Conservation (phyloP, 2,888 invertebrate species). For the Cylindroiulus punctatus region DNA sequence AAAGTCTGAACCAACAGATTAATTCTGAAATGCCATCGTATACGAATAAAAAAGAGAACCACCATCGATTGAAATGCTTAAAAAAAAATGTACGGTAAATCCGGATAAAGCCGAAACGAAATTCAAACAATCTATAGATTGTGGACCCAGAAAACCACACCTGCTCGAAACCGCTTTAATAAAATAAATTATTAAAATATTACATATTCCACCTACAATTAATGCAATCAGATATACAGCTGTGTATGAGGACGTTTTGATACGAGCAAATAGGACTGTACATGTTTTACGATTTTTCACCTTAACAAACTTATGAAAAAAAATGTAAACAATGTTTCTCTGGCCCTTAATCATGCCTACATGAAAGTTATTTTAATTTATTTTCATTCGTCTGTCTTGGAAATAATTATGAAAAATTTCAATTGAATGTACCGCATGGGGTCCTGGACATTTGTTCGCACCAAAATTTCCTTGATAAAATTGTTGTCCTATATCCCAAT, state of each 20-base stretch:
- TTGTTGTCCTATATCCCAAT: background rate
- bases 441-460: background rate
- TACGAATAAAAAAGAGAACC: background rate
- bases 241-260: background rate
- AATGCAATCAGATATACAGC: background rate
- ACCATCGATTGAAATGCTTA: background rate
- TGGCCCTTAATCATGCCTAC: no score
- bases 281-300: no score
- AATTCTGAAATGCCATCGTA: constrained; percentile 3
- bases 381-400: no score
- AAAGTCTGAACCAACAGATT: background rate
- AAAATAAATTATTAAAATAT: constrained; percentile 7
- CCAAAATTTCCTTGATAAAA: background rate
- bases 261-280: background rate
- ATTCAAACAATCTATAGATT: background rate
- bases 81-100: background rate
- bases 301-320: no score
- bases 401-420: no score
- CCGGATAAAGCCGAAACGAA: background rate
- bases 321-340: no score
- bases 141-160: constrained; percentile 20
- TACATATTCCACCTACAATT: constrained; percentile 22
- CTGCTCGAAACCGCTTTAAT: constrained; percentile 8
- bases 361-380: background rate
- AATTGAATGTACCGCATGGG: no score